Evolutionary conservation across 2,888 invertebrate species (phyloP).

Genomic region (Micoletzkya japonica): DNA sequence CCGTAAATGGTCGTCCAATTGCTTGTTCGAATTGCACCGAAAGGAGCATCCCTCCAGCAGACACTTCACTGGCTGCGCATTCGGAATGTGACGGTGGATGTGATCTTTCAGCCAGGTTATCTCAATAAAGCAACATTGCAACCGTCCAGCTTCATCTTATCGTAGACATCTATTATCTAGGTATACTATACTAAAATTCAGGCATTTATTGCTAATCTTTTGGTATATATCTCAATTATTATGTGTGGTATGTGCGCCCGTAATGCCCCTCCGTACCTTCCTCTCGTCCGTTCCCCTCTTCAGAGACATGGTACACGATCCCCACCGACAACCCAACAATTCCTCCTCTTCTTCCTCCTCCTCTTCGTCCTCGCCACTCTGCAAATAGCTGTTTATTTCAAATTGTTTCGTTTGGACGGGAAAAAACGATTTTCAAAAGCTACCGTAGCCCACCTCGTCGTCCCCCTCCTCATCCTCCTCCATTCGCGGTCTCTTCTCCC

Average conservation of each 20-base stretch:
- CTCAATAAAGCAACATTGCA: no score
- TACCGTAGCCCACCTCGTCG: not conserved
- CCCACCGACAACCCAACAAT: slow-evolving; percentile 5
- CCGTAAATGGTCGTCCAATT: not conserved
- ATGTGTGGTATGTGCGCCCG: no score
- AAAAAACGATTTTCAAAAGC: no score
- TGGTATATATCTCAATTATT: not conserved
- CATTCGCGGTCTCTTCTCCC: not conserved
- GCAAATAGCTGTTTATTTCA: no score
- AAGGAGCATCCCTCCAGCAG: not conserved
- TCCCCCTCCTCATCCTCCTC: not conserved
- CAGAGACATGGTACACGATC: slow-evolving; percentile 5
- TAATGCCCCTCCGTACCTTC: slow-evolving; percentile 1
- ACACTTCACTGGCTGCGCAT: not conserved
- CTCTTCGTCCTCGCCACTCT: no score
- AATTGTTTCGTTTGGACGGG: no score
- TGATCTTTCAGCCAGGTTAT: not conserved
- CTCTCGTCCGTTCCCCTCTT: slow-evolving; percentile 7
- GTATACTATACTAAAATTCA: not conserved
- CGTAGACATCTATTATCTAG: no score
- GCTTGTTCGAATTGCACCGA: not conserved
- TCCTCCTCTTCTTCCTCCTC: not conserved
- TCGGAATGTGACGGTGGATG: not conserved
- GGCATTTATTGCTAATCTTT: not conserved
- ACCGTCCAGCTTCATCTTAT: not conserved